Conservation (phyloP, 2,888 invertebrate genomes). For the Cotesia congregata region DNA sequence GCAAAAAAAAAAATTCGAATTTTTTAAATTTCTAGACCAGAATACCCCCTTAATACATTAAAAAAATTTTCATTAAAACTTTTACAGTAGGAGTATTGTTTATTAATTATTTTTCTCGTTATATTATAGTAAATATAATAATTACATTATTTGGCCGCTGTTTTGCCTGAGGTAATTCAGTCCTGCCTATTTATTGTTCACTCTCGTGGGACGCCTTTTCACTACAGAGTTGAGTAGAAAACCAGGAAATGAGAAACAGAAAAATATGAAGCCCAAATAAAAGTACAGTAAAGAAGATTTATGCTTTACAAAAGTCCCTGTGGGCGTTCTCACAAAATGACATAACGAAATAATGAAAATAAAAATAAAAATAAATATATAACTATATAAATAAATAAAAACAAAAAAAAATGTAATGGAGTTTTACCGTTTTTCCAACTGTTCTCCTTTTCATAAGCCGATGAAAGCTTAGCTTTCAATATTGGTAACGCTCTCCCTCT, state of each 20-base stretch:
- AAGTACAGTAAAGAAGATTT: slow-evolving; percentile 28
- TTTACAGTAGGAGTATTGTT: background rate
- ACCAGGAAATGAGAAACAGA: slow-evolving; percentile 22
- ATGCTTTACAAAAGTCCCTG: slow-evolving; percentile 35
- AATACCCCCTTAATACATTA: no score
- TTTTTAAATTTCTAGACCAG: no score
- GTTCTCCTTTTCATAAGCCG: slow-evolving; percentile 55
- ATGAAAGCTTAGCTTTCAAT: slow-evolving; percentile 41
- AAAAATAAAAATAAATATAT: slow-evolving; percentile 10
- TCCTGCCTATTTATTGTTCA: background rate
- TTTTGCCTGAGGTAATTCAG: background rate
- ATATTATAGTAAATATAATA: background rate
- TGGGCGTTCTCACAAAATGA: slow-evolving; percentile 38
- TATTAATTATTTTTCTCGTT: slow-evolving; percentile 3
- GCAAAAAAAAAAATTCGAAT: no score
- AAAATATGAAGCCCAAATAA: slow-evolving; percentile 24
- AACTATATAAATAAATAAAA: slow-evolving; percentile 30
- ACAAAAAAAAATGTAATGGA: slow-evolving; percentile 51
- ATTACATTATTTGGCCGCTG: background rate
- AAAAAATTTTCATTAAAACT: no score
- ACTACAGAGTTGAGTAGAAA: slow-evolving; percentile 12
- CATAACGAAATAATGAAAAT: slow-evolving; percentile 24
- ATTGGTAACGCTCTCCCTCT: slow-evolving; percentile 13
- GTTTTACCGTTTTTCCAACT: slow-evolving; percentile 54
- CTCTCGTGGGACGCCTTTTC: background rate